Evolutionary conservation across 2,888 invertebrate species (phyloP), one percentile per base, ranked within the genome.

Genomic region (Polylopha cassiicola): DNA sequence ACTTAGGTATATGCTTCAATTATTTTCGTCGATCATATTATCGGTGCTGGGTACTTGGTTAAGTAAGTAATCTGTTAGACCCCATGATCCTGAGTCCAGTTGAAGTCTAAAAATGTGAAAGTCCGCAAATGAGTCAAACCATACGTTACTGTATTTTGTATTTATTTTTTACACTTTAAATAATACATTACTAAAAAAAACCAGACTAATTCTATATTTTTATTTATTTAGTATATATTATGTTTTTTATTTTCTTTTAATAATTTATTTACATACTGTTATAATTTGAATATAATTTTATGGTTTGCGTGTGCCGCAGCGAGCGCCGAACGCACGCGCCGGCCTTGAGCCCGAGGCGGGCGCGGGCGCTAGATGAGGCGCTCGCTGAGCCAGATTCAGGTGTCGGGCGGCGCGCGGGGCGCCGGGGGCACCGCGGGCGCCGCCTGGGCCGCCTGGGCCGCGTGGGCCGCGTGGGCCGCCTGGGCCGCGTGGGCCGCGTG

Each of bases 301-400:
- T 11, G 11, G 13, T 16, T 30, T 32, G 21, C 20, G 27, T 21
- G 28, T 21, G 22, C 37, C 2, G 27, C 66, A 66, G 79, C 77
- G 78, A 74, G 74, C 73, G 73, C 60, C 65, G 57, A 47, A 51
- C 52, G 68, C 65, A 61, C 69, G 70, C 61, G 68, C 58, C 65
- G 52, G 75, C 76, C 79, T 64, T 76, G 81, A 81, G 84, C 82
- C 82, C 81, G 51, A 67, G 80, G 75, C 73, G 61, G 69, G 65
- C 73, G 72, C 66, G 61, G 53, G 68, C 73, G 69, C 69, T 88
- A 89, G 87, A 89, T 89, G 82, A 89, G 88, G 82, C 89, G 89
- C 89, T 89, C 89, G 86, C 89, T 89, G 78, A 89, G 89, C 89
- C 89, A 89, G 87, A 89, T 89, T 89, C 89, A 89, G 87, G 89